phyloP scores from a whole-genome alignment of 1,140 invertebrate genomes.

The Drosophila mayri region DNA sequence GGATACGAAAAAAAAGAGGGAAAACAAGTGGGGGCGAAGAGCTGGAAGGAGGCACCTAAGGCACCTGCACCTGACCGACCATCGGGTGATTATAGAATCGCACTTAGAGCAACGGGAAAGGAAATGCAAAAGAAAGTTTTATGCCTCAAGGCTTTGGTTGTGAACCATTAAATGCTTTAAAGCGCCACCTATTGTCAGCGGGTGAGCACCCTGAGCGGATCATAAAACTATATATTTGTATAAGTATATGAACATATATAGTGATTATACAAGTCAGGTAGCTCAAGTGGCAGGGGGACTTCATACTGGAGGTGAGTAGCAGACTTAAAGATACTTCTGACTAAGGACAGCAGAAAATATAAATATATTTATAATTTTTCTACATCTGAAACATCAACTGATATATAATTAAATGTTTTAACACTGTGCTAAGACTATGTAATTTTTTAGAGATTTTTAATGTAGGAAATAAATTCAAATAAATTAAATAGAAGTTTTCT shows the following conservation, averaged over 20 bases:
- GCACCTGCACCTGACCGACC: conserved; percentile 54
- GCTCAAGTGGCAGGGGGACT: not conserved
- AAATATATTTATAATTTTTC: not conserved
- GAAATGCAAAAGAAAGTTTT: conserved; percentile 61
- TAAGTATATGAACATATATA: not conserved
- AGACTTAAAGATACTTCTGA: not conserved
- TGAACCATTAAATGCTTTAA: conserved; percentile 38
- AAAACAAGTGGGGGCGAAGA: conserved; percentile 9
- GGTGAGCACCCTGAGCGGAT: conserved; percentile 24
- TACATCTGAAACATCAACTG: not conserved
- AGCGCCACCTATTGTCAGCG: conserved; percentile 35
- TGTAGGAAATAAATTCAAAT: too few species aligned
- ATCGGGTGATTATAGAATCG: conserved; percentile 68
- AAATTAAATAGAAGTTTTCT: not conserved
- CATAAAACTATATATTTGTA: not conserved
- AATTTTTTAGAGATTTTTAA: too few species aligned
- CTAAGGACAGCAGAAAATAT: too few species aligned
- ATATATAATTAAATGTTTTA: too few species aligned
- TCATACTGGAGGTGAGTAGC: too few species aligned
- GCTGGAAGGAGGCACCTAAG: conserved; percentile 1
- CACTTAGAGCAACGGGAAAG: conserved; percentile 56
- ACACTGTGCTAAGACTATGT: too few species aligned
- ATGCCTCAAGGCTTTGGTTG: conserved; percentile 33
- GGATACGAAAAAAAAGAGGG: conserved; percentile 3
- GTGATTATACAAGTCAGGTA: not conserved